Evolutionary conservation across 2,113 vertebrate genomes (phyloP).

Genomic region (Boulengeromyrus knoepffleri): DNA sequence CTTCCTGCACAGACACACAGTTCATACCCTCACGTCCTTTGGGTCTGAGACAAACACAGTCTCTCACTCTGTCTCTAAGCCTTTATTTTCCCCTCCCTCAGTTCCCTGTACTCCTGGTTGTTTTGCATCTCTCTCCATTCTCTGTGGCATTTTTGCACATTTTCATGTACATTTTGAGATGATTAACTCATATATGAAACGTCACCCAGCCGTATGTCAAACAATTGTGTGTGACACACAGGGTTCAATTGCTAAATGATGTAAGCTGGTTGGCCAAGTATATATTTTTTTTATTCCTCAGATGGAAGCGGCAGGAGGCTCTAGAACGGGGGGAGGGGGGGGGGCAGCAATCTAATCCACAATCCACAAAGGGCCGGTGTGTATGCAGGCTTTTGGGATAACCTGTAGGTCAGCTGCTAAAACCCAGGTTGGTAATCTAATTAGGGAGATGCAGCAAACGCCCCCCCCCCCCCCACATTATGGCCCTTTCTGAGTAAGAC

Average conservation of each 20-base stretch:
- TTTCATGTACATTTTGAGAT: not conserved
- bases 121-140: not conserved
- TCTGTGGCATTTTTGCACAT: not conserved
- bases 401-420: not conserved
- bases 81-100: not conserved
- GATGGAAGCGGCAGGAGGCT: not conserved
- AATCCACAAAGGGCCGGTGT: not conserved
- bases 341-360: not conserved
- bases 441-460: not conserved
- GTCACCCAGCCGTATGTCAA: not conserved
- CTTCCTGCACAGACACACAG: not conserved
- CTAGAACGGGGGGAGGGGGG: not conserved
- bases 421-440: not conserved
- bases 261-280: not conserved
- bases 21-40: not conserved
- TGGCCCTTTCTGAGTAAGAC: not conserved
- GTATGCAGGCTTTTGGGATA: not conserved
- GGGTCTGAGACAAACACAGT: not conserved
- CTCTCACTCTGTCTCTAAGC: not conserved
- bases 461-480: not conserved
- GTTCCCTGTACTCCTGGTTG: not conserved
- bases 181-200: not conserved
- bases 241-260: not conserved
- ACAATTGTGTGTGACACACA: not conserved
- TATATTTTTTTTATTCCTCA: too few relatives aligned